These are phyloP conservation scores for Pterocles gutturalis DNA, from an alignment of 2,113 vertebrate genomes.

Conservation along the genomic window DNA sequence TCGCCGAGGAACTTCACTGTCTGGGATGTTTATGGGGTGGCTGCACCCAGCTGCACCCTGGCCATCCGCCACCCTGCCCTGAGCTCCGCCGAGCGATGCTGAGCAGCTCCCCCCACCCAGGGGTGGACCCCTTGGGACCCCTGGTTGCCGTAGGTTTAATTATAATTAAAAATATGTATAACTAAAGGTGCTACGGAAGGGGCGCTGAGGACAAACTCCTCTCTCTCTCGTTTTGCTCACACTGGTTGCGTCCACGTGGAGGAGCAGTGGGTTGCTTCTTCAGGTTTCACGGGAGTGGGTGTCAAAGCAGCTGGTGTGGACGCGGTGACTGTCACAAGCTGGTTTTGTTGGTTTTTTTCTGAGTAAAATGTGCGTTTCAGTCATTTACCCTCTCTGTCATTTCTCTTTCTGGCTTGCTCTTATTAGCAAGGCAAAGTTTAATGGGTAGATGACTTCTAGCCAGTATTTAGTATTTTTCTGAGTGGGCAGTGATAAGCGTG, in stretches of 20 bases:
- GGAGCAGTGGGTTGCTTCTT: neutral
- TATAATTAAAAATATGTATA: neutral
- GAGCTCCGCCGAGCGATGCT: rapidly evolving
- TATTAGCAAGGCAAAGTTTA: neutral
- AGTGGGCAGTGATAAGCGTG: rapidly evolving
- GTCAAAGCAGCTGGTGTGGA: neutral
- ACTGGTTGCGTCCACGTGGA: rapidly evolving
- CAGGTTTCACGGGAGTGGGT: rapidly evolving
- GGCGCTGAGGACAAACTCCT: rapidly evolving
- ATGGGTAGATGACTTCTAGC: neutral
- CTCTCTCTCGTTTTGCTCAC: rapidly evolving
- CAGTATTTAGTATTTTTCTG: neutral
- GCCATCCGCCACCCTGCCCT: neutral
- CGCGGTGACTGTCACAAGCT: neutral
- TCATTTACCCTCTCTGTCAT: neutral
- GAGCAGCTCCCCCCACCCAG: neutral
- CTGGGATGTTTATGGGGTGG: neutral
- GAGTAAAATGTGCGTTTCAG: neutral
- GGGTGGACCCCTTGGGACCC: neutral
- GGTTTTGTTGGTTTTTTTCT: neutral
- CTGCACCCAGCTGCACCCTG: neutral
- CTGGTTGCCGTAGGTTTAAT: neutral
- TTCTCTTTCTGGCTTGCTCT: neutral
- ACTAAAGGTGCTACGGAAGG: neutral
- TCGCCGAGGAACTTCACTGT: neutral